These are phyloP conservation scores for Drosophila asahinai DNA, from an alignment of 1,140 invertebrate genomes.

Conservation along the genomic window DNA sequence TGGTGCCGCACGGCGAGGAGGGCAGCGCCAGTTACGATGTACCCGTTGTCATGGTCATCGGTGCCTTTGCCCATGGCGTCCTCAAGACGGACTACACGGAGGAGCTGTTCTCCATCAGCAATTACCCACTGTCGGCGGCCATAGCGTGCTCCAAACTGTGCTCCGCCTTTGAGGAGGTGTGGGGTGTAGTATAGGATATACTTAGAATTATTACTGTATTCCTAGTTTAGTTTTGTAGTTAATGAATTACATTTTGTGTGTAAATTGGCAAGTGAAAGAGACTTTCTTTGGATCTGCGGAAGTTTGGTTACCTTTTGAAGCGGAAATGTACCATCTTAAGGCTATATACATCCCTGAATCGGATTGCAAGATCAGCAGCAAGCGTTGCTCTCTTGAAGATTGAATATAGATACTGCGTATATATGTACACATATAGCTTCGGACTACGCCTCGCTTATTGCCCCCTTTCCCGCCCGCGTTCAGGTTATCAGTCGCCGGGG, in stretches of 20 bases:
- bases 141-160: conserved; percentile 98
- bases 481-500: conserved; percentile 7
- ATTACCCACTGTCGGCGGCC: conserved; percentile 98
- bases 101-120: conserved; percentile 96
- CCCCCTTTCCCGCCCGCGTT: not conserved
- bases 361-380: not conserved
- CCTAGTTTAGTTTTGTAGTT: conserved; percentile 22
- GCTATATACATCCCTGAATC: not conserved
- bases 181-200: conserved; percentile 91
- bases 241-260: conserved; percentile 1
- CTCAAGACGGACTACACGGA: conserved; percentile 96
- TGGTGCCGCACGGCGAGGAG: conserved; percentile 89
- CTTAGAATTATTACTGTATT: conserved; percentile 2
- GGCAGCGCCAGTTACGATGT: conserved; percentile 87
- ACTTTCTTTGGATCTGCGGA: not conserved
- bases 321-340: no score
- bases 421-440: not conserved
- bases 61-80: conserved; percentile 98
- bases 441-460: not conserved
- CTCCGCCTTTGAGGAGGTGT: conserved; percentile 98
- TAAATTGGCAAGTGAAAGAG: not conserved
- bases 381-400: not conserved
- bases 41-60: conserved; percentile 96
- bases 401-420: not conserved
- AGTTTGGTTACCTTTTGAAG: not conserved